A percentile compares a stretch with the other conserved stretches of the same genome.
These are phyloP conservation scores for Adelphocoris suturalis DNA, from an alignment of 2,888 invertebrate species.

Conservation along the genomic window DNA sequence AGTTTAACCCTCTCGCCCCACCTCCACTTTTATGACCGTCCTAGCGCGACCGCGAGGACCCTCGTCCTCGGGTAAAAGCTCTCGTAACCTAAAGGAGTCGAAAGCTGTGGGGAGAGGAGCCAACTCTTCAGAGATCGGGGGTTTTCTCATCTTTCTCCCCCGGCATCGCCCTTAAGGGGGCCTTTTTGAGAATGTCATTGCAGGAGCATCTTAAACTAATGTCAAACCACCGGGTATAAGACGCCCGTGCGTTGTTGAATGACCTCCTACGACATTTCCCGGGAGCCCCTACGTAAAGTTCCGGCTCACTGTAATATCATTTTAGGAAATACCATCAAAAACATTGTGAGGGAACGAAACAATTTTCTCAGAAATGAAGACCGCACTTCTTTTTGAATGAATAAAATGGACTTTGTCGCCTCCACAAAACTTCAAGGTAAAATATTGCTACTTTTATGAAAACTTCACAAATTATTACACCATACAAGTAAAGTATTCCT, in stretches of 20 bases:
- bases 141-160: conserved; percentile 53
- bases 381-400: no score
- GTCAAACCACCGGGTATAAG: conserved; percentile 27
- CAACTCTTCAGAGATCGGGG: conserved; percentile 51
- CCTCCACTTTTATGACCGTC: conserved; percentile 64
- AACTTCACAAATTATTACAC: no score
- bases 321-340: not conserved
- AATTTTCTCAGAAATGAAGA: no score
- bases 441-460: not conserved
- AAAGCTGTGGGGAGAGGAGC: not conserved
- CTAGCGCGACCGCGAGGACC: not conserved
- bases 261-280: not conserved
- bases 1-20: not conserved
- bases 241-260: not conserved
- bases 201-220: conserved; percentile 59
- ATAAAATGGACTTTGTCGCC: no score
- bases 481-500: no score
- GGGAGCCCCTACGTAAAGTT: not conserved
- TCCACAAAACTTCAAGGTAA: not conserved
- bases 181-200: conserved; percentile 69
- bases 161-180: conserved; percentile 61
- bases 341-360: no score
- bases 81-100: conserved; percentile 52
- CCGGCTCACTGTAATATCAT: not conserved
- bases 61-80: conserved; percentile 37